Evolutionary conservation across 2,797 vertebrate genomes (phyloP), one percentile per base, ranked within the genome.

Genomic region (Gambusia yucatana): DNA sequence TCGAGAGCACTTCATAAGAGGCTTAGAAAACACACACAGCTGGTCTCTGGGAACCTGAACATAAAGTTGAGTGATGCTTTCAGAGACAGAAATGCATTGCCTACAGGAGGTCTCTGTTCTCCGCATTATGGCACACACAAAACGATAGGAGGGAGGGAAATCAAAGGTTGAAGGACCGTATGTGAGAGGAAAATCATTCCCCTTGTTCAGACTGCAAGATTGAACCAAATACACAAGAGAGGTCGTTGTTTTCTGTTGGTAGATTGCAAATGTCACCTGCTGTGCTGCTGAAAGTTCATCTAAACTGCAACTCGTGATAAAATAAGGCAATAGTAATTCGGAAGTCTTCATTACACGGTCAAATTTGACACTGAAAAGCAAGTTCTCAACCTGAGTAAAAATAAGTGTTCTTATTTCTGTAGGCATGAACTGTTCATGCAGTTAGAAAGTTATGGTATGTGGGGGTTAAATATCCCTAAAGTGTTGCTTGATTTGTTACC

Each of bases 401-500:
- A 88, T 87, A 89, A 76, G 72, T n/a, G 0, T 76, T 86, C 76
- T 83, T 71, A 88, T 84, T 82, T 72, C 77, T 82, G 70, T 72
- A 83, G 78, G 72, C 80, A 79, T 87, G 78, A 79, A 43, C 81
- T n/a, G 5, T 90, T 89, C 84, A 73, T 28, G 28, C 88, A 86
- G 82, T 90, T 89, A 83, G 80, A 87, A 75, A 85, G 86, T 90
- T 86, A 82, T 85, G 90, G 92, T 78, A 92, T 90, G 89, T 74
- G 82, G 90, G 85, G 92, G 93, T 94, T 94, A 92, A 95, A 94
- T 92, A 90, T 86, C 92, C 91, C 88, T 93, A 93, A 95, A 95
- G 94, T 93, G 94, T 93, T 94, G 91, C 92, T 92, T 95, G 95
- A 95, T 96, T 96, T 96, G 95, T 95, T 95, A 93, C 92, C 92